A percentile compares a stretch with the other conserved stretches of the same genome.
These are phyloP conservation scores for Theretra japonica DNA, from an alignment of 2,888 invertebrate species.

Conservation along the genomic window DNA sequence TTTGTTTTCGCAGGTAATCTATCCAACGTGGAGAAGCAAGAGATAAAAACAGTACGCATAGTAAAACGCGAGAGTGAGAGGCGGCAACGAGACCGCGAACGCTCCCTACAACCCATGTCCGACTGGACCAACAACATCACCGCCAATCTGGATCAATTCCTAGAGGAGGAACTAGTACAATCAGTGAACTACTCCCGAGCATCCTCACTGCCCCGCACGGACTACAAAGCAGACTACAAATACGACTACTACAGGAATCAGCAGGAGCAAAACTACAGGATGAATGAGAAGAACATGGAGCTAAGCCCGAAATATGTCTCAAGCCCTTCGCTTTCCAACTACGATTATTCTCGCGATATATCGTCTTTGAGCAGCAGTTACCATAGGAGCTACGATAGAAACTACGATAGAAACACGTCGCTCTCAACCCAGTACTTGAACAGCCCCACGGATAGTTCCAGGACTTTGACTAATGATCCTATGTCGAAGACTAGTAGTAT, in stretches of 20 bases:
- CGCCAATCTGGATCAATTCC: constrained; percentile 77
- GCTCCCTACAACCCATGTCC: constrained; percentile 81
- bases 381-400: constrained; percentile 70
- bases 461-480: constrained; percentile 78
- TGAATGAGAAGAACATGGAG: constrained; percentile 71
- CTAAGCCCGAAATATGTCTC: constrained; percentile 78
- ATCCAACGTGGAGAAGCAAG: constrained; percentile 91
- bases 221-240: constrained; percentile 70
- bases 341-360: constrained; percentile 75
- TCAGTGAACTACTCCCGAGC: constrained; percentile 74
- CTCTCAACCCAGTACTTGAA: constrained; percentile 77
- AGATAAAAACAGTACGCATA: constrained; percentile 96
- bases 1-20: constrained; percentile 86
- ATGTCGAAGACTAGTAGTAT: constrained; percentile 79
- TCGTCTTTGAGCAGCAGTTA: constrained; percentile 77
- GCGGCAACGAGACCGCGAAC: constrained; percentile 91
- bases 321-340: constrained; percentile 77
- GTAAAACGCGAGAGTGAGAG: constrained; percentile 96
- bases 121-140: constrained; percentile 77
- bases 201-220: constrained; percentile 82
- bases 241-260: constrained; percentile 71
- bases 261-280: constrained; percentile 62
- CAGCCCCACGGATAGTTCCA: constrained; percentile 76
- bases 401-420: constrained; percentile 71
- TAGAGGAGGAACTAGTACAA: constrained; percentile 77